Percentiles rank a stretch among this genome's conserved stretches.
Conservation (phyloP, 2,797 vertebrate genomes). For the Mormyrus hasselquistii region DNA sequence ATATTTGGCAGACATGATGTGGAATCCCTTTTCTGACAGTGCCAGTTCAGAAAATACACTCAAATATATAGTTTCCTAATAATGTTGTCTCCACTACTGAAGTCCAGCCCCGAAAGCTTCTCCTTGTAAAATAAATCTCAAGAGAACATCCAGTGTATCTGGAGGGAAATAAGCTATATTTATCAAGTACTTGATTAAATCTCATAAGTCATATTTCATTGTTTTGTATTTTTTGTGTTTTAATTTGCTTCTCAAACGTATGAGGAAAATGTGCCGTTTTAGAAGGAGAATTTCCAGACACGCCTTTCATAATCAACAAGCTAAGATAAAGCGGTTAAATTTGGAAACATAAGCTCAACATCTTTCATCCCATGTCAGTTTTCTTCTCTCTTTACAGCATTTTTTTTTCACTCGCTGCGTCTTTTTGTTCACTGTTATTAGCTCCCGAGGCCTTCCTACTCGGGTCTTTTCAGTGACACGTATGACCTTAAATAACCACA, state of each 20-base stretch:
- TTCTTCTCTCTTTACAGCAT: not conserved
- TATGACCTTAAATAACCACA: not conserved
- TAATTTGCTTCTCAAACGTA: not conserved
- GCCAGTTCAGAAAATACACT: slow-evolving; percentile 1
- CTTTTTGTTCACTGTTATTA: not conserved
- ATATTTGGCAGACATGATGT: not conserved
- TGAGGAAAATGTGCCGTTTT: not conserved
- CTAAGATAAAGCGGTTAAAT: not conserved
- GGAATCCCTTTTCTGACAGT: not conserved
- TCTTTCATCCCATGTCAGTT: not conserved
- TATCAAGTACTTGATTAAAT: not conserved
- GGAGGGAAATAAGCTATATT: not conserved
- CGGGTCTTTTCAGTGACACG: not conserved
- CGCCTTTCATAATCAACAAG: not conserved
- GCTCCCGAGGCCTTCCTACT: not conserved
- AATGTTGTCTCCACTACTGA: slow-evolving; percentile 3
- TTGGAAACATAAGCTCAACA: not conserved
- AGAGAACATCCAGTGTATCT: not conserved
- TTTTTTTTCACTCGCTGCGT: not conserved
- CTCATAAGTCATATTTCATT: not conserved
- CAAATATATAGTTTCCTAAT: slow-evolving; percentile 4
- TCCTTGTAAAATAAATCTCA: not conserved
- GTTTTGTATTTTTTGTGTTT: not conserved
- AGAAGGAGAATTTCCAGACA: not conserved
- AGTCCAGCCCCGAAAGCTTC: not conserved